These are phyloP conservation scores for Triplophysa yarkandensis DNA, from an alignment of 2,797 vertebrate species.

Conservation along the genomic window DNA sequence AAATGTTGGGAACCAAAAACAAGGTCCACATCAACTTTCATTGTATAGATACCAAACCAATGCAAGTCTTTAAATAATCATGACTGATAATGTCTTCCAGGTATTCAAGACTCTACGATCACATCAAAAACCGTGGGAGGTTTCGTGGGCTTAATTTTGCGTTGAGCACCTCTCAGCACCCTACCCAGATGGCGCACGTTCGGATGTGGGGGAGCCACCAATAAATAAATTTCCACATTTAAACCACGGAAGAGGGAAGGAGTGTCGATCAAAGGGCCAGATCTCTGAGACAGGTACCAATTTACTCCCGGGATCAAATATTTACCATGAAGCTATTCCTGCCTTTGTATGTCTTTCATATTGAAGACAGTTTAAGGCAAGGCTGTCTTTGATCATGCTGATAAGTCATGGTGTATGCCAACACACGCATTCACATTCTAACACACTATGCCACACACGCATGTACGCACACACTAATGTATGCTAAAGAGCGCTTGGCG, in stretches of 20 bases:
- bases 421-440: conserved; percentile 51
- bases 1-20: too few species aligned
- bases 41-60: too few species aligned
- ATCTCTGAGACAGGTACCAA: conserved; percentile 62
- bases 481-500: conserved; percentile 43
- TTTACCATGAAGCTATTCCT: conserved; percentile 59
- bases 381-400: conserved; percentile 58
- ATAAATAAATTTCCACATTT: conserved; percentile 70
- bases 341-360: conserved; percentile 49
- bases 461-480: conserved; percentile 21
- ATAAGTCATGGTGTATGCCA: conserved; percentile 56
- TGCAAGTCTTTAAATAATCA: neutral
- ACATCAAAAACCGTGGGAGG: neutral
- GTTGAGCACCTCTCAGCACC: conserved; percentile 26
- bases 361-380: conserved; percentile 53
- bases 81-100: neutral
- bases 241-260: conserved; percentile 61
- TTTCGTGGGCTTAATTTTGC: neutral
- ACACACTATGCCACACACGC: conserved; percentile 21
- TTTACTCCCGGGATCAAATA: conserved; percentile 62
- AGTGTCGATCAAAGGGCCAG: conserved; percentile 57
- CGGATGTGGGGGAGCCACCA: conserved; percentile 63
- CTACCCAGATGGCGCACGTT: conserved; percentile 60
- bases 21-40: too few species aligned
- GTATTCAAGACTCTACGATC: conserved; percentile 10